Evolutionary conservation across 2,888 invertebrate genomes (phyloP), one percentile per base, ranked within the genome.

Genomic region (Drosophila meridiana): DNA sequence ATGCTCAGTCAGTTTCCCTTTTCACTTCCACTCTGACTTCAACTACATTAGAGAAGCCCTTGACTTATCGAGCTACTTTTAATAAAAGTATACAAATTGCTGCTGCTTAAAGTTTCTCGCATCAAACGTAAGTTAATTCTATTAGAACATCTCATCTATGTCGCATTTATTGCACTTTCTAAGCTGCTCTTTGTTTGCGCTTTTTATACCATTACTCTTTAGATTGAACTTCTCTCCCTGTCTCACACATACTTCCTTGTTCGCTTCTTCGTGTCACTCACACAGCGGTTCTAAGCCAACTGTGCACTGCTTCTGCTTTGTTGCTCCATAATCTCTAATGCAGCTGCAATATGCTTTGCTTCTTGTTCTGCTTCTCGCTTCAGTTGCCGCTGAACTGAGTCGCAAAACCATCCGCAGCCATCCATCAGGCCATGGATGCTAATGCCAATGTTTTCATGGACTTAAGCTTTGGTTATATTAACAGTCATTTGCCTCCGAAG

Each of bases 381-480:
- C 13, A 34, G 34, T 28, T 36, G 0, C 42, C 14, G 50, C 26
- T 43, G 26, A 26, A 28, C 47, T 9, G 28, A 40, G 38, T 14
- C 14, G 55, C 8, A 38, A 38, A 36, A 55, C 4, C 55, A 55
- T 14, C 38, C 38, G n/a, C 40, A 55, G 34, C 47, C 64, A 73
- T 73, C 68, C 61, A 73, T 73, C 74, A 73, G 36, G 45, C 55
- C 73, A 45, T 63, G 36, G 52, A 52, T 52, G 50, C 50, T 52
- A 34, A 52, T 52, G 6, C 30, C 45, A 42, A 48, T 50, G 48
- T 50, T 68, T 42, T 53, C 59, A 67, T 55, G 28, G 48, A 68
- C 45, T 32, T 32, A 20, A 55, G 55, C 52, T 58, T 36, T 53
- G 43, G 43, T 26, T 26, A 52, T 48, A 55, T 55, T 55, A 55